Conservation (phyloP, 2,797 vertebrate genomes). For the Tympanoctomys barrerae region DNA sequence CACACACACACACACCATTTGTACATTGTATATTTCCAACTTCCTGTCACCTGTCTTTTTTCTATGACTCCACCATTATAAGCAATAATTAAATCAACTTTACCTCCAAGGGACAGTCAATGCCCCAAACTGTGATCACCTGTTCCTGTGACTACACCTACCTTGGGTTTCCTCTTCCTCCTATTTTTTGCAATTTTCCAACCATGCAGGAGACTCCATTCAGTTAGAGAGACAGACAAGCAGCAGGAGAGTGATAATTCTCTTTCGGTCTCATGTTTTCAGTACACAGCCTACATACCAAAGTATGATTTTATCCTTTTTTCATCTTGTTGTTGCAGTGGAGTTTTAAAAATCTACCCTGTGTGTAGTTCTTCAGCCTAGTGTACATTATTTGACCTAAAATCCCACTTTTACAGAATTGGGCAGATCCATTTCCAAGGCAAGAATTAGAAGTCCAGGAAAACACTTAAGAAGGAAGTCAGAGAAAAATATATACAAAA, state of each 20-base stretch:
- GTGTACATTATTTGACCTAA: background rate
- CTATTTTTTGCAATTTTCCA: background rate
- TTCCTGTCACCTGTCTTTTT: background rate
- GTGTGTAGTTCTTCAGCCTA: background rate
- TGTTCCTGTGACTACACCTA: background rate
- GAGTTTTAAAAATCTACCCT: background rate
- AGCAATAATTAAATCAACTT: background rate
- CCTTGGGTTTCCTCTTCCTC: background rate
- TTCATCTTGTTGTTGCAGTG: background rate
- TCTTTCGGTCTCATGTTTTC: background rate
- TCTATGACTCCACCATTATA: background rate
- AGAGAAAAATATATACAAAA: background rate
- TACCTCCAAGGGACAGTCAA: background rate
- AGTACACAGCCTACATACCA: background rate
- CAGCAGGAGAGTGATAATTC: background rate
- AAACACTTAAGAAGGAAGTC: constrained; percentile 20
- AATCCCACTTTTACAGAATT: background rate
- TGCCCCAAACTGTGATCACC: background rate
- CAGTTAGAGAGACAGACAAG: background rate
- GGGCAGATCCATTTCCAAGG: background rate
- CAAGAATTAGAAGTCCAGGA: constrained; percentile 8
- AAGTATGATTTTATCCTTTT: background rate
- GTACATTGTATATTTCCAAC: background rate
- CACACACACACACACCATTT: background rate
- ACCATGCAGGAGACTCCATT: background rate